A percentile compares a stretch with the other conserved stretches of the same genome.
Evolutionary conservation across 2,888 invertebrate genomes (phyloP).

Genomic region (Lysandra coridon): DNA sequence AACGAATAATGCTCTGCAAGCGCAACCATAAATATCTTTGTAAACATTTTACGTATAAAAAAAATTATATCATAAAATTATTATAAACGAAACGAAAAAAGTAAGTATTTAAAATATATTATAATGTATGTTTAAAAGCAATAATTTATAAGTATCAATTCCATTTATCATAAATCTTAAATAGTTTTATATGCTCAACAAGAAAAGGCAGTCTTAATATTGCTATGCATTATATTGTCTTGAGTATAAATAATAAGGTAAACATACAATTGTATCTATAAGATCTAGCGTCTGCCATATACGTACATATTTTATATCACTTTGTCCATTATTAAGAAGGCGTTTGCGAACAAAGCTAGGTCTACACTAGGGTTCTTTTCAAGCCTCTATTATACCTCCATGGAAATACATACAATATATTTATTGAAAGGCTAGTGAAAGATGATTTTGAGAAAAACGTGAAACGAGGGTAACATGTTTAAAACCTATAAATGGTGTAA

Average conservation of each 20-base stretch:
- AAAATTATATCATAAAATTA: not conserved
- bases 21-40: no score
- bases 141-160: not conserved
- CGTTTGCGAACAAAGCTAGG: not conserved
- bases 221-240: conserved; percentile 11
- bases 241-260: conserved; percentile 1
- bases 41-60: not conserved
- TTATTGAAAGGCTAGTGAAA: not conserved
- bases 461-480: not conserved
- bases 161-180: conserved; percentile 3
- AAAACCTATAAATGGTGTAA: not conserved
- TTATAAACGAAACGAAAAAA: not conserved
- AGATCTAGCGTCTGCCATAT: not conserved
- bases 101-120: not conserved
- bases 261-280: not conserved
- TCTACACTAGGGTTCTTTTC: not conserved
- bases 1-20: no score
- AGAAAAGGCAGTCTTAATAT: conserved; percentile 16
- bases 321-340: not conserved
- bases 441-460: not conserved
- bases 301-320: not conserved
- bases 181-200: not conserved
- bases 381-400: not conserved
- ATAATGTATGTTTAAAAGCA: not conserved
- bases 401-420: not conserved